Base-by-base conservation (phyloP, 2,797 vertebrate genomes). In the Eidolon dupreanum region DNA sequence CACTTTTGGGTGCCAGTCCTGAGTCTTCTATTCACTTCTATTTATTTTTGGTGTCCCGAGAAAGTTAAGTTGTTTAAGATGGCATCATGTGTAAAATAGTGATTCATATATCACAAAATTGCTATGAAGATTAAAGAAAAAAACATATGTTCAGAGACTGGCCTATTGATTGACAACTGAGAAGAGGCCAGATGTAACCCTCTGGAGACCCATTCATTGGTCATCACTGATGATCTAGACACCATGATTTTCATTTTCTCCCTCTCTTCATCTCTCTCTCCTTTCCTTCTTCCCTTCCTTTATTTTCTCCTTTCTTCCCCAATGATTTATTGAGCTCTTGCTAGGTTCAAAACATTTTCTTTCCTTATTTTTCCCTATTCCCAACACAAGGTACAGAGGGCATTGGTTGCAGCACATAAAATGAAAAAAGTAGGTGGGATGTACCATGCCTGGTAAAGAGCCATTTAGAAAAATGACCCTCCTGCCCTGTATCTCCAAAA, bases 401-500 rank as follows among this genome's bases (percentile, higher is more conserved):
- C 79, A 53, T 65, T 26, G 20, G 36, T 9, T 16, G 65, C n/a
- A 43, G 57, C 43, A 33, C 43, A 20, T 46, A 78, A 59, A 2
- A 55, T 0, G 16, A 88, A 91, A 71, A 55, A 59, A 85, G 41
- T n/a, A 73, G 66, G 83, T 71, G 78, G 90, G 53, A 87, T 71
- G 83, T 16, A 0, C 66, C 8, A 31, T 22, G 73, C 90, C 77
- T 53, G 68, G 31, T 70, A 79, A 90, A 86, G 81, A 31, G 87
- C 46, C 78, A 57, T 85, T 90, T 87, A 88, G 88, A 95, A 81
- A 95, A 90, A 82, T 71, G 92, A 83, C 82, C 82, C 82, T 74
- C 88, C 92, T 61, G 77, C 90, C 96, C 84, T 3, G n/a, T 85
- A 88, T 90, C 85, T 97, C 95, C 71, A 96, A 74, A 93, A 94